Percentiles rank a stretch among this genome's conserved stretches.
Conservation (phyloP, 1,140 invertebrate genomes). For the Bilobella aurantiaca region DNA sequence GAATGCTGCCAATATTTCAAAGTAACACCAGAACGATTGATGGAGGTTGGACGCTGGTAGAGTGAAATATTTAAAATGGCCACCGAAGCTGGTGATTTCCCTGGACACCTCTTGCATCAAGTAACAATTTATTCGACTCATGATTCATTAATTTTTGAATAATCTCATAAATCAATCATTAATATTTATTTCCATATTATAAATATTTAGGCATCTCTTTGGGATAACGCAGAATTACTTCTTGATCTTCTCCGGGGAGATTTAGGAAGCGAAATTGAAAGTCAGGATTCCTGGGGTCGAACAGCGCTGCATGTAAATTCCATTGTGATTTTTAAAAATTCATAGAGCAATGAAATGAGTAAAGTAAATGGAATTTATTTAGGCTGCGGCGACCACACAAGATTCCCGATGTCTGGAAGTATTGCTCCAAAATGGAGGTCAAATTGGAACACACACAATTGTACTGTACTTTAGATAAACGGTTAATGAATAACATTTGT, state of each 20-base stretch:
- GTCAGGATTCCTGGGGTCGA: slow-evolving; percentile 62
- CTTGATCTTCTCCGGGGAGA: slow-evolving; percentile 68
- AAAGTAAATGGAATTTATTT: neutral
- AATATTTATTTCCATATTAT: neutral
- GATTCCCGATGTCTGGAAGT: slow-evolving; percentile 66
- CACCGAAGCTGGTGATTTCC: slow-evolving; percentile 61
- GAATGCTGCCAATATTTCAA: too few species aligned
- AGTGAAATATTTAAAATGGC: too few species aligned
- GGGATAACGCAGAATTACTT: slow-evolving; percentile 79
- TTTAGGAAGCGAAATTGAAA: slow-evolving; percentile 57
- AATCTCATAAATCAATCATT: neutral
- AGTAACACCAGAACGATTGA: too few species aligned
- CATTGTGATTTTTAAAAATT: neutral
- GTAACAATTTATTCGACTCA: slow-evolving; percentile 40
- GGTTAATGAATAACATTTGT: neutral
- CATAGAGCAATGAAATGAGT: neutral
- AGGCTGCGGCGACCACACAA: slow-evolving; percentile 69
- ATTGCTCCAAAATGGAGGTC: slow-evolving; percentile 57
- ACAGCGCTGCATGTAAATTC: slow-evolving; percentile 70
- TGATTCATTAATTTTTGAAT: slow-evolving; percentile 4
- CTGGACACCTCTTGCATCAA: slow-evolving; percentile 64
- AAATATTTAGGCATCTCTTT: slow-evolving; percentile 62
- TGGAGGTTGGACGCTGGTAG: too few species aligned
- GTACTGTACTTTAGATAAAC: neutral
- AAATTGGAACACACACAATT: neutral